Percentiles rank a stretch among this genome's conserved stretches.
These are phyloP conservation scores for Thomomys bottae DNA, from an alignment of 2,113 vertebrate species.

Conservation along the genomic window DNA sequence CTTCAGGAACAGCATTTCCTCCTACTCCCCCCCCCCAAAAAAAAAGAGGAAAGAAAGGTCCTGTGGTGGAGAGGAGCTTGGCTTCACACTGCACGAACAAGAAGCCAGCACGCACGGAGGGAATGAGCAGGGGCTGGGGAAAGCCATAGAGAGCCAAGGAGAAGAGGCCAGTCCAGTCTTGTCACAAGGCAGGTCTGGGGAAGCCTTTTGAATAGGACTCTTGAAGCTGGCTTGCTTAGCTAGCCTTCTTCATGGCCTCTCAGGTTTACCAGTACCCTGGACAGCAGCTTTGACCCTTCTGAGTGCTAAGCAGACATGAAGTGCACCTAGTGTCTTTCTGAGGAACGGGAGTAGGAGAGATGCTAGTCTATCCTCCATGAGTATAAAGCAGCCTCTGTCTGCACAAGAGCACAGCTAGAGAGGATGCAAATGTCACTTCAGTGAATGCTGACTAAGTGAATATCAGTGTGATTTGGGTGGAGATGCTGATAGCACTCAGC, in stretches of 20 bases:
- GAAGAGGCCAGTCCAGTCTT: background rate
- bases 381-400: background rate
- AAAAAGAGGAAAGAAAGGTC: background rate
- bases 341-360: background rate
- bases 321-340: background rate
- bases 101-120: background rate
- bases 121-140: background rate
- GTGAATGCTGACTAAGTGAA: too few species aligned
- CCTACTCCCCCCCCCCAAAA: background rate
- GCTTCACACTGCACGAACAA: background rate
- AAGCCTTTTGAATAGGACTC: background rate
- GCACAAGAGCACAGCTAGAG: background rate
- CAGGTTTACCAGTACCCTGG: slow-evolving; percentile 61
- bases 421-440: background rate
- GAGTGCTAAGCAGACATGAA: fast-evolving
- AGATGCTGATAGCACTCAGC: background rate
- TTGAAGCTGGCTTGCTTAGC: background rate
- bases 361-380: fast-evolving
- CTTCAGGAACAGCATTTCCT: too few species aligned
- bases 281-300: slow-evolving; percentile 17
- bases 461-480: background rate
- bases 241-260: background rate
- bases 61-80: background rate
- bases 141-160: background rate
- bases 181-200: background rate